Evolutionary conservation across 1,140 invertebrate species (phyloP).

Genomic region (Papilio xuthus): DNA sequence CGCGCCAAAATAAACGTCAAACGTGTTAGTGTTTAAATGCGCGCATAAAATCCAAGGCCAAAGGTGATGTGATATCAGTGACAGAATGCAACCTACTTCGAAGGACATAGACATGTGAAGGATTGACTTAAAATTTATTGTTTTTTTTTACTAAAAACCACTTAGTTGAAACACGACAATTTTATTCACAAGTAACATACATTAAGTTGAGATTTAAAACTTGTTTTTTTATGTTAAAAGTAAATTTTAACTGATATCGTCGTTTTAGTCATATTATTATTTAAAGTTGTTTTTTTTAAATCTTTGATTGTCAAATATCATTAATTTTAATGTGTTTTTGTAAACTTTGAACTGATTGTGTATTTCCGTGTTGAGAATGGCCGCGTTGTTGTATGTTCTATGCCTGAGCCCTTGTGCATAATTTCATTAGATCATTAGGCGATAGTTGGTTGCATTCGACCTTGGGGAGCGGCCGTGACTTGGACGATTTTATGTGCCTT

Average conservation of each 20-base stretch:
- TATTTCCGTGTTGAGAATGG: background rate
- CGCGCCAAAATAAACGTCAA: slow-evolving; percentile 49
- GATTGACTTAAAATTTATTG: background rate
- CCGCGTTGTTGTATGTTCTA: background rate
- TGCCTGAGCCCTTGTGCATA: slow-evolving; percentile 53
- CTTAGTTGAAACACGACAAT: background rate
- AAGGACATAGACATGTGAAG: background rate
- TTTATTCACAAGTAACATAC: background rate
- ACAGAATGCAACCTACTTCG: slow-evolving; percentile 49
- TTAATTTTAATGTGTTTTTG: background rate
- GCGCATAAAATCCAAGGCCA: slow-evolving; percentile 33
- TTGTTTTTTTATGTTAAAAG: background rate
- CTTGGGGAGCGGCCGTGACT: slow-evolving; percentile 60
- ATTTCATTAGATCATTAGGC: slow-evolving; percentile 63
- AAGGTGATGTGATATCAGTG: slow-evolving; percentile 46
- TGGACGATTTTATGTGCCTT: slow-evolving; percentile 42
- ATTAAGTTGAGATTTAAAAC: background rate
- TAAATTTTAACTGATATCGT: background rate
- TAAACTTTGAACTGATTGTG: background rate
- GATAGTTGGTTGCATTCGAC: slow-evolving; percentile 60
- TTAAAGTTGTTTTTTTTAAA: background rate
- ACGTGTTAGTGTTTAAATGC: slow-evolving; percentile 37
- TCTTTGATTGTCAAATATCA: slow-evolving; percentile 1
- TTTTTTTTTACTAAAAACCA: background rate
- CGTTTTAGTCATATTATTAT: background rate